These are phyloP conservation scores for Cerastoderma edule DNA, from an alignment of 2,888 invertebrate species.

Conservation along the genomic window DNA sequence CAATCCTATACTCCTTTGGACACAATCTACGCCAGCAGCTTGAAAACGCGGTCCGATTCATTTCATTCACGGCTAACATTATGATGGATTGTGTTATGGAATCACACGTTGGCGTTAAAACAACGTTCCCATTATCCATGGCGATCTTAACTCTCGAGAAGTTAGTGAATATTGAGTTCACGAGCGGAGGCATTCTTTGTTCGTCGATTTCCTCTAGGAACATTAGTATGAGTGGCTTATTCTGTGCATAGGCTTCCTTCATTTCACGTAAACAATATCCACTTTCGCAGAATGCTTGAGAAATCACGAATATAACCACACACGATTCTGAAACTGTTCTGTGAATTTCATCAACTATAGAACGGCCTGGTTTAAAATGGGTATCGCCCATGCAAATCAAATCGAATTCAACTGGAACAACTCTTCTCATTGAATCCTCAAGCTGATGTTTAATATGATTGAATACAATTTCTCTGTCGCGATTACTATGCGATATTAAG, in stretches of 20 bases:
- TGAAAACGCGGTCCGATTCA: too few species aligned
- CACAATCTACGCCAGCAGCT: too few species aligned
- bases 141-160: neutral
- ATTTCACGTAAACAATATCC: conserved; percentile 15
- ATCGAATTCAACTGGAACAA: neutral
- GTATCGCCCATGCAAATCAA: conserved; percentile 12
- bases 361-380: conserved; percentile 19
- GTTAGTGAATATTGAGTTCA: neutral
- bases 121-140: conserved; percentile 9
- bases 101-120: conserved; percentile 15
- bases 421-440: neutral
- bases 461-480: neutral
- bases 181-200: neutral
- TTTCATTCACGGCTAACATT: neutral
- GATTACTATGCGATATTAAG: neutral
- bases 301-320: conserved; percentile 5
- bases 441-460: neutral
- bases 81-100: neutral
- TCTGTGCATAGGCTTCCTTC: conserved; percentile 13
- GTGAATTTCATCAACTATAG: conserved; percentile 15
- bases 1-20: too few species aligned
- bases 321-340: neutral
- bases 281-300: conserved; percentile 8
- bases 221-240: conserved; percentile 27
- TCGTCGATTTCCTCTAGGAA: conserved; percentile 3